These are phyloP conservation scores for Sarcophaga variegata DNA, from an alignment of 2,888 invertebrate genomes.

Conservation along the genomic window DNA sequence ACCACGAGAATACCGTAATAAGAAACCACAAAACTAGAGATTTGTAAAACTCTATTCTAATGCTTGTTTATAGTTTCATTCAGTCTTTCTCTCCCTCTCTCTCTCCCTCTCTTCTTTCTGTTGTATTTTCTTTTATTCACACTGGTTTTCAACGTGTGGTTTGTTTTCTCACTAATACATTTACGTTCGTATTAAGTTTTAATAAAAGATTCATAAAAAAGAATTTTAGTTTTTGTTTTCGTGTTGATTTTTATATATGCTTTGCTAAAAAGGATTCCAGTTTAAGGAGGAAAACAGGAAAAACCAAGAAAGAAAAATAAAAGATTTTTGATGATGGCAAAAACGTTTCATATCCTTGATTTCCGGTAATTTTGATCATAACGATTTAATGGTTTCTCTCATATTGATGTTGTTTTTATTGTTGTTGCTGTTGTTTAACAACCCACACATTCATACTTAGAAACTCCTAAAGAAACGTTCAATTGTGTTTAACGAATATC, in stretches of 20 bases:
- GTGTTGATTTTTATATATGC: constrained; percentile 15
- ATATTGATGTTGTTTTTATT: not conserved
- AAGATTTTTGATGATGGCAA: not conserved
- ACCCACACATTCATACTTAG: constrained; percentile 1
- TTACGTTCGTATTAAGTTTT: constrained; percentile 5
- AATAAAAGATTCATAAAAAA: constrained; percentile 28
- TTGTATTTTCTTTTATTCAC: too few relatives aligned
- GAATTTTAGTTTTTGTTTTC: constrained; percentile 24
- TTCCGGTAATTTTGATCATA: constrained; percentile 65
- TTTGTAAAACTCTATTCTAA: constrained; percentile 56
- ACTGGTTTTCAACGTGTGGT: not conserved
- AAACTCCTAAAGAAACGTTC: not conserved
- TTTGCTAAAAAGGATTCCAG: constrained; percentile 32
- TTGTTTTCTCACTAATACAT: not conserved
- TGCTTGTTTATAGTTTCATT: constrained; percentile 56
- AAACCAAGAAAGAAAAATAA: constrained; percentile 4
- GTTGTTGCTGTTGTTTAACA: constrained; percentile 27
- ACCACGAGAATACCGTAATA: constrained; percentile 33
- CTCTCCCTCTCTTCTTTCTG: not conserved
- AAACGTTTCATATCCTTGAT: constrained; percentile 61
- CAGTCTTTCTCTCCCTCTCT: not conserved
- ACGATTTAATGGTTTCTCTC: constrained; percentile 59
- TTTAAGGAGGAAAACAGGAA: constrained; percentile 15
- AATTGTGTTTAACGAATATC: constrained; percentile 49
- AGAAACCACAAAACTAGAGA: constrained; percentile 53